Conservation (phyloP, 2,888 invertebrate genomes). For the Stegana nigrithorax region DNA sequence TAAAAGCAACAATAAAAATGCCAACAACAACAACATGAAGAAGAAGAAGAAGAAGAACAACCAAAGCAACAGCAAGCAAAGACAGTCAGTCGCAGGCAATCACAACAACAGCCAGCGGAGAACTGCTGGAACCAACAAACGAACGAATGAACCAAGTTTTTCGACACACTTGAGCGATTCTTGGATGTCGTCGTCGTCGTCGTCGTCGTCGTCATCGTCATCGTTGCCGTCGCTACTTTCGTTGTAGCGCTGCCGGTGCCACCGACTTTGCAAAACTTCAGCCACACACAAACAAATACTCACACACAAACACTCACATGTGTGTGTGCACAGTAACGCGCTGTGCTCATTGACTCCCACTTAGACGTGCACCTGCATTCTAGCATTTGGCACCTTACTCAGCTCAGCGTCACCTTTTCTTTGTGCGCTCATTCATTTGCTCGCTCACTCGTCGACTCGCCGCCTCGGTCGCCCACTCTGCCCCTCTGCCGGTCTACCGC, state of each 20-base stretch:
- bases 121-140: not conserved
- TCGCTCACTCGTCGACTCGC: not conserved
- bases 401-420: no score
- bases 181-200: constrained; percentile 53
- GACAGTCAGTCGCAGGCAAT: not conserved
- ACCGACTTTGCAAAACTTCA: not conserved
- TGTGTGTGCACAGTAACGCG: no score
- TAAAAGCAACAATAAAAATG: constrained; percentile 29
- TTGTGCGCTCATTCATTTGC: no score
- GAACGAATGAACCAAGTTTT: constrained; percentile 52
- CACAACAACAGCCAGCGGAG: constrained; percentile 5
- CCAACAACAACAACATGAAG: constrained; percentile 14
- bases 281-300: constrained; percentile 37
- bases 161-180: constrained; percentile 59
- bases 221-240: constrained; percentile 28
- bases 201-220: constrained; percentile 20
- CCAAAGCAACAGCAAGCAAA: not conserved
- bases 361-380: constrained; percentile 7
- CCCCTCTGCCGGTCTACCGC: not conserved
- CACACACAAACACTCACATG: constrained; percentile 26
- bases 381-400: no score
- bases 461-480: not conserved
- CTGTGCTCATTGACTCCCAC: no score
- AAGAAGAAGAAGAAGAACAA: constrained; percentile 21
- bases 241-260: constrained; percentile 26